Evolutionary conservation across 2,797 vertebrate genomes (phyloP), one percentile per base, ranked within the genome.

Genomic region (Malurus leucopterus): DNA sequence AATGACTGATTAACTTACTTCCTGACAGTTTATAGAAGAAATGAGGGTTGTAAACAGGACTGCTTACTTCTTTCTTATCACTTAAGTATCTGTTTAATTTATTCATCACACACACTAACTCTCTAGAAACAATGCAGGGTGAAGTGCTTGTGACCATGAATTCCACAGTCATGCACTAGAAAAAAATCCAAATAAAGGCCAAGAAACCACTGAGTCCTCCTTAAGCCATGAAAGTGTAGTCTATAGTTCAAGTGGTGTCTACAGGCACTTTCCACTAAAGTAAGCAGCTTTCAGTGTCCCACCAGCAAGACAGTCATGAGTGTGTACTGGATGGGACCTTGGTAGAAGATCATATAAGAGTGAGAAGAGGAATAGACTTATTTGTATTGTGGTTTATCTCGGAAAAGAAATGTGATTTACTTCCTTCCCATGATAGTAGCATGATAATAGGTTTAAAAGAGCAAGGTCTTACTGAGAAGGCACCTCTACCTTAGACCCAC

Each of bases 1-100:
- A 92, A 88, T 95, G 85, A 95, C 92, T 95, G 91, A 95, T 95
- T 94, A 96, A 96, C 93, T 95, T 93, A n/a, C 36, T 83, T 92
- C 74, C 73, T 84, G 82, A 90, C 84, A 94, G 85, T 71, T 96
- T 81, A 95, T 41, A 89, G 86, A 80, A 91, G 93, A 94, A 94
- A 88, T 92, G 92, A 95, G 92, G 80, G 90, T 68, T 67, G 71
- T 87, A 75, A 67, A 72, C 85, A 93, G 90, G 55, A 84, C 83
- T 74, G 71, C 88, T 91, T 82, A 83, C 91, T 91, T 93, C 86
- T 90, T 87, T 68, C 73, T 88, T 93, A 93, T 85, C 84, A 62
- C 91, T 85, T 93, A 93, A 95, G 95, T 94, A 89, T 95, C 92
- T 92, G 89, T 88, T 92, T 94, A 95, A 90, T 89, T 89, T 94